Conservation (phyloP, 2,113 vertebrate species). For the Procavia capensis region DNA sequence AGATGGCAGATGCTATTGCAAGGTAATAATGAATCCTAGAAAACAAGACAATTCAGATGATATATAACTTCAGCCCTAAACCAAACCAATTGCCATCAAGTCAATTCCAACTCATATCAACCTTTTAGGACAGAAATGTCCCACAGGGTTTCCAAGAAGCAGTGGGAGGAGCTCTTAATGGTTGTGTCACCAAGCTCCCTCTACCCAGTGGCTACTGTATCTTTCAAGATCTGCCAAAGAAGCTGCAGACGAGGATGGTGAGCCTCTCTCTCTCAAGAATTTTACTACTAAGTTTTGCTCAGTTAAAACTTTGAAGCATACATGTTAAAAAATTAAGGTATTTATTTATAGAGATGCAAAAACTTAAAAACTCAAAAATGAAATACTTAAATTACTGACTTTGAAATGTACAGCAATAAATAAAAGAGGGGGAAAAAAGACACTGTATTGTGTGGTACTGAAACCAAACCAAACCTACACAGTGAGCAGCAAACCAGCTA, state of each 20-base stretch:
- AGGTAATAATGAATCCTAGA: neutral
- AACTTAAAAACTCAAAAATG: slow-evolving; percentile 14
- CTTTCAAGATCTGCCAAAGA: neutral
- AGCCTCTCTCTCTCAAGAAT: neutral
- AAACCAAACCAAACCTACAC: neutral
- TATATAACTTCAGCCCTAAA: neutral
- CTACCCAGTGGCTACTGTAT: neutral
- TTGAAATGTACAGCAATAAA: slow-evolving; percentile 3
- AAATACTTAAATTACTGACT: slow-evolving; percentile 35
- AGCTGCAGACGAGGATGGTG: neutral
- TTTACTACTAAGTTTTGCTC: neutral
- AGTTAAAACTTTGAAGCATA: slow-evolving; percentile 20
- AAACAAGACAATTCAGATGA: neutral
- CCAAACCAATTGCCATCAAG: too few relatives aligned
- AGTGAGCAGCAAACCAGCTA: neutral
- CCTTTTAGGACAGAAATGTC: too few relatives aligned
- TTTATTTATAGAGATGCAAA: neutral
- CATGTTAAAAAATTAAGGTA: slow-evolving; percentile 45
- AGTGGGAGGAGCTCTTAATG: too few relatives aligned
- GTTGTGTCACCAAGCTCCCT: neutral
- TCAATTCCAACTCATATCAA: too few relatives aligned
- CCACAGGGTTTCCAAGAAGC: too few relatives aligned
- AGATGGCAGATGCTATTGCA: neutral
- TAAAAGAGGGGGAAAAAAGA: neutral
- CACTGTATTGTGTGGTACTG: neutral